Conservation (phyloP, 2,888 invertebrate genomes). For the Ashinkailepas kermadecensis region DNA sequence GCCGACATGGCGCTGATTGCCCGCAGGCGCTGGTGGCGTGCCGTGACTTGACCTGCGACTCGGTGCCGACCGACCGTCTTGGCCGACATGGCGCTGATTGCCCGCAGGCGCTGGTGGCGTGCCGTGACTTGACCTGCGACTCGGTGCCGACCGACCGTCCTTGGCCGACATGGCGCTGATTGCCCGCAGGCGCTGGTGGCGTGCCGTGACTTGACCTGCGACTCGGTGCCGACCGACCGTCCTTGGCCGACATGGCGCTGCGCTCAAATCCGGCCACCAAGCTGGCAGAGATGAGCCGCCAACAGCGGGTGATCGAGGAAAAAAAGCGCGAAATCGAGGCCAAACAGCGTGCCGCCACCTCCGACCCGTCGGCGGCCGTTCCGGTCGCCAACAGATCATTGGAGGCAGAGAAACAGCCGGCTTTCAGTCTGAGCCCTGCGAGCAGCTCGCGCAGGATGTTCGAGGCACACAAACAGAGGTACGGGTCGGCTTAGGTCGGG, state of each 20-base stretch:
- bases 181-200: too few relatives aligned
- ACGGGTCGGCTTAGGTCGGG: background rate
- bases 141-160: too few relatives aligned
- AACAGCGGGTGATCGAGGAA: background rate
- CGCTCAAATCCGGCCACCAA: background rate
- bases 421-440: background rate
- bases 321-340: background rate
- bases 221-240: too few relatives aligned
- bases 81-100: background rate
- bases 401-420: background rate
- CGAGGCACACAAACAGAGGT: background rate
- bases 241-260: background rate
- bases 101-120: too few relatives aligned
- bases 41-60: too few relatives aligned
- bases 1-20: background rate
- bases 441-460: background rate
- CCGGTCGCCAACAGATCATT: background rate
- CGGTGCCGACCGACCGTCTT: too few relatives aligned
- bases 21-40: too few relatives aligned
- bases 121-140: too few relatives aligned
- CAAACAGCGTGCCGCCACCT: background rate
- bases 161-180: background rate
- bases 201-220: too few relatives aligned
- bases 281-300: background rate
- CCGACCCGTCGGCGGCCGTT: background rate